Conservation (phyloP, 2,113 vertebrate genomes). For the Malaclemys terrapin region DNA sequence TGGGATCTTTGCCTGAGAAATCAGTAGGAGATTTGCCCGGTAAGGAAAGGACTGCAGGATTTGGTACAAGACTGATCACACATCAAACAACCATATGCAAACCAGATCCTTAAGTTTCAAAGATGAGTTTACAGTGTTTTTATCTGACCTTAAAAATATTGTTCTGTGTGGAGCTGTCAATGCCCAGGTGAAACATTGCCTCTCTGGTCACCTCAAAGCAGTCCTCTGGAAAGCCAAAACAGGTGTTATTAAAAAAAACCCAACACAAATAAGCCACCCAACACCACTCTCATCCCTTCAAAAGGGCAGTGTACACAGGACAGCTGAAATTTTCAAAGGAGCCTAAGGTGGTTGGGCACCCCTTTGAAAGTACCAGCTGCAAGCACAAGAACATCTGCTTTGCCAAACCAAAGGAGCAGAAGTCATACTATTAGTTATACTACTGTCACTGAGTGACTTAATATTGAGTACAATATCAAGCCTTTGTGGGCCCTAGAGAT, state of each 20-base stretch:
- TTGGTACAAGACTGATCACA: not conserved
- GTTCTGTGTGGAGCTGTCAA: constrained; percentile 81
- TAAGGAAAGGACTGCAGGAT: not conserved
- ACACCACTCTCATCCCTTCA: not conserved
- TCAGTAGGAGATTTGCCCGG: not conserved
- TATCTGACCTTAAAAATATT: constrained; percentile 92
- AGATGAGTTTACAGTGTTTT: not conserved
- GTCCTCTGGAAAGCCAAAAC: constrained; percentile 86
- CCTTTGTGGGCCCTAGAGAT: not conserved
- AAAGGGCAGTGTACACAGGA: not conserved
- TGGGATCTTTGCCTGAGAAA: not conserved
- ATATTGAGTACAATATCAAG: not conserved
- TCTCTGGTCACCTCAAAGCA: constrained; percentile 88
- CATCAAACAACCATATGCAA: not conserved
- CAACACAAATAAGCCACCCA: not conserved
- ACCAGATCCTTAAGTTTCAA: not conserved
- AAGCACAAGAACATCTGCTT: not conserved
- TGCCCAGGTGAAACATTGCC: constrained; percentile 93
- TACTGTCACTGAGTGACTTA: not conserved
- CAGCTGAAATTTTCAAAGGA: not conserved
- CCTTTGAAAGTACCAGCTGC: not conserved
- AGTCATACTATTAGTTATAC: not conserved
- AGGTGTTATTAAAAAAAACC: not conserved
- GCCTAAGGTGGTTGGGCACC: not conserved
- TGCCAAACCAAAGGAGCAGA: not conserved